Percentiles rank a stretch among this genome's conserved stretches.
Conservation (phyloP, 92 coral and sea anemone genomes). For the Meandrina meandrites region DNA sequence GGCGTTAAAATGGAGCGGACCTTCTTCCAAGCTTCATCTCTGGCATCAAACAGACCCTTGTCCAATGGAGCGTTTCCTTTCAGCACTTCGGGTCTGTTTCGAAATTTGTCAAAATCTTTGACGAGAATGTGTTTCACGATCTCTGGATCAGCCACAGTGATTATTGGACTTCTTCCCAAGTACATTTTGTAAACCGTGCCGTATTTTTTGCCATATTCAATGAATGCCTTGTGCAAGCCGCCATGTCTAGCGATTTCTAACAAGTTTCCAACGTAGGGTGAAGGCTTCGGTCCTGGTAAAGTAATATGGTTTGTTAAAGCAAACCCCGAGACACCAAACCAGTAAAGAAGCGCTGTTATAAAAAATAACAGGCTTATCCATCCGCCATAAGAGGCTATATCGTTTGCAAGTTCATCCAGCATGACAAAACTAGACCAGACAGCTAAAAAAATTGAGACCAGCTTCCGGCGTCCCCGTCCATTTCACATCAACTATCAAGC, state of each 20-base stretch:
- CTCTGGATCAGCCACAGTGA: constrained; percentile 61
- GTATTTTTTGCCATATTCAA: constrained; percentile 58
- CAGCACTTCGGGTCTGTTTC: constrained; percentile 44
- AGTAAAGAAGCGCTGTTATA: constrained; percentile 45
- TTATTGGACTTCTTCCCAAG: constrained; percentile 49
- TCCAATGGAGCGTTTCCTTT: constrained; percentile 44
- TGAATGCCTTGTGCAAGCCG: constrained; percentile 58
- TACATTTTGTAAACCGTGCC: constrained; percentile 69
- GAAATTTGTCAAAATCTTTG: constrained; percentile 69
- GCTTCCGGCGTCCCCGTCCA: no score
- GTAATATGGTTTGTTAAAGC: constrained; percentile 34
- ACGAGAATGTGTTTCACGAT: constrained; percentile 63
- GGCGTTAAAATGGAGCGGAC: constrained; percentile 69
- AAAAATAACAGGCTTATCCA: neutral
- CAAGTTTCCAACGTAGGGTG: constrained; percentile 73
- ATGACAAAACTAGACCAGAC: neutral
- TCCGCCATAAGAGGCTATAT: neutral
- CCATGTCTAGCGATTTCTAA: constrained; percentile 51
- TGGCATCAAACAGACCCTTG: constrained; percentile 42
- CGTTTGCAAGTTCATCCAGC: neutral
- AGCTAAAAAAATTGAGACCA: no score
- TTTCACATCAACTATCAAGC: no score
- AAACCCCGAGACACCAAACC: constrained; percentile 60
- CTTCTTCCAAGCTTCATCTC: constrained; percentile 60
- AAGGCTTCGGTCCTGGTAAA: constrained; percentile 60